Percentiles rank a stretch among this genome's conserved stretches.
Conservation (phyloP, 2,113 vertebrate genomes). For the Catharus minimus region DNA sequence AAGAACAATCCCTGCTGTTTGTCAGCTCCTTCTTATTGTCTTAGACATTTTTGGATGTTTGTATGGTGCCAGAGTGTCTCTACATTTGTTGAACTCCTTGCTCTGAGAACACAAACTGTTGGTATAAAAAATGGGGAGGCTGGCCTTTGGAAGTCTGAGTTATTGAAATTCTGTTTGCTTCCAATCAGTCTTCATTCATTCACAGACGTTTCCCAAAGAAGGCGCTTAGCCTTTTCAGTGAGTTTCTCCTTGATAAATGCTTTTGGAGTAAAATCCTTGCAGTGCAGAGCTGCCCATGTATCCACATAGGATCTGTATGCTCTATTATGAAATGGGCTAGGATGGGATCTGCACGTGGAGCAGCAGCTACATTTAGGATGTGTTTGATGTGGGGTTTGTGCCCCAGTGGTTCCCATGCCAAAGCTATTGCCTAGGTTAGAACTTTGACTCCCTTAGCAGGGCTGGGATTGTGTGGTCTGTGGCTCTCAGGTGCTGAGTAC, state of each 20-base stretch:
- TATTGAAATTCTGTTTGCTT: neutral
- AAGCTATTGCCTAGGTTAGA: neutral
- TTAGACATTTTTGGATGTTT: neutral
- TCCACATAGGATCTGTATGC: accelerated
- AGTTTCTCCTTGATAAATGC: neutral
- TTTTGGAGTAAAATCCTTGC: neutral
- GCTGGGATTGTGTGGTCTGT: accelerated
- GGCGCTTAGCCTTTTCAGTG: neutral
- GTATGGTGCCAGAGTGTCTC: neutral
- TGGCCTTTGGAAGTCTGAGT: neutral
- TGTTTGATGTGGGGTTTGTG: neutral
- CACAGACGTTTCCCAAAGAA: neutral
- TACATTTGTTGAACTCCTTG: neutral
- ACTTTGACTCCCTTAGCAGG: neutral
- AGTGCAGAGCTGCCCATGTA: neutral
- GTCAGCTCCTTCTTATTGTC: neutral
- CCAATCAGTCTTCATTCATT: neutral
- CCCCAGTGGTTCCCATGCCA: neutral
- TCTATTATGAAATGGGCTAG: neutral
- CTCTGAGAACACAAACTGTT: neutral
- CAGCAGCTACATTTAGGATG: neutral
- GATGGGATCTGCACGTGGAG: neutral
- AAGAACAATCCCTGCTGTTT: neutral
- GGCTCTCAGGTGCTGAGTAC: accelerated
- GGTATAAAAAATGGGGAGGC: neutral